A percentile compares a stretch with the other conserved stretches of the same genome.
Evolutionary conservation across 30 jellyfish, hydroid and myxozoan species (phyloP).

Genomic region (Phacellophora camtschatica): DNA sequence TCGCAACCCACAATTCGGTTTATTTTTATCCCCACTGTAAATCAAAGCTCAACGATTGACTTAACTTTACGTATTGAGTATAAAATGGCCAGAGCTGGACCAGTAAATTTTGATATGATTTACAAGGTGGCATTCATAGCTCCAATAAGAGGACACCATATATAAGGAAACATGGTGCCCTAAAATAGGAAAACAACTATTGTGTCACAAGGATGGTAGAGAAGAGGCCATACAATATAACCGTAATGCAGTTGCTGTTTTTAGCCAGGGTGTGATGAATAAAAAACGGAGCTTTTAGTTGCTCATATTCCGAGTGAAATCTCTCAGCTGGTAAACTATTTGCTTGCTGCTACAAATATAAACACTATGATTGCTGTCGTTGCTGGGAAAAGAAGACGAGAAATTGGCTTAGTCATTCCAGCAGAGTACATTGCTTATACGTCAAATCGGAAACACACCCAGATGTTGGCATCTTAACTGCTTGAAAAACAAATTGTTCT

Average conservation of each 20-base stretch:
- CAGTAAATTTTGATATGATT: slow-evolving; percentile 16
- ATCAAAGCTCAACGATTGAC: not conserved
- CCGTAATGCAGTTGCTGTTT: slow-evolving; percentile 14
- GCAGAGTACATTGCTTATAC: too few relatives aligned
- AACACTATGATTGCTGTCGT: slow-evolving; percentile 2
- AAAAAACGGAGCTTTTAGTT: not conserved
- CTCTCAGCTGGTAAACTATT: slow-evolving; percentile 1
- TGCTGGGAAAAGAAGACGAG: slow-evolving; percentile 28
- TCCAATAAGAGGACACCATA: slow-evolving; percentile 21
- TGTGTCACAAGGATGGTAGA: slow-evolving; percentile 22
- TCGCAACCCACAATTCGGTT: too few relatives aligned
- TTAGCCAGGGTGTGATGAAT: not conserved
- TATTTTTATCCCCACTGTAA: too few relatives aligned
- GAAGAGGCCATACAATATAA: slow-evolving; percentile 31
- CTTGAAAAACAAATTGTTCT: too few relatives aligned
- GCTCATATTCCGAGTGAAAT: not conserved
- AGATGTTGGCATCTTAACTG: too few relatives aligned
- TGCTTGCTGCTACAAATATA: not conserved
- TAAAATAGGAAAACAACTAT: not conserved
- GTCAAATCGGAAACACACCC: too few relatives aligned
- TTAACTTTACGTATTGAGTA: not conserved
- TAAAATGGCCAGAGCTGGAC: slow-evolving; percentile 26
- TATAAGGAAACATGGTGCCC: slow-evolving; percentile 18
- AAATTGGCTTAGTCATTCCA: slow-evolving; percentile 7
- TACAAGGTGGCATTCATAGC: slow-evolving; percentile 17